Evolutionary conservation across 1,140 invertebrate genomes (phyloP).

Genomic region (Holotrichia oblita): DNA sequence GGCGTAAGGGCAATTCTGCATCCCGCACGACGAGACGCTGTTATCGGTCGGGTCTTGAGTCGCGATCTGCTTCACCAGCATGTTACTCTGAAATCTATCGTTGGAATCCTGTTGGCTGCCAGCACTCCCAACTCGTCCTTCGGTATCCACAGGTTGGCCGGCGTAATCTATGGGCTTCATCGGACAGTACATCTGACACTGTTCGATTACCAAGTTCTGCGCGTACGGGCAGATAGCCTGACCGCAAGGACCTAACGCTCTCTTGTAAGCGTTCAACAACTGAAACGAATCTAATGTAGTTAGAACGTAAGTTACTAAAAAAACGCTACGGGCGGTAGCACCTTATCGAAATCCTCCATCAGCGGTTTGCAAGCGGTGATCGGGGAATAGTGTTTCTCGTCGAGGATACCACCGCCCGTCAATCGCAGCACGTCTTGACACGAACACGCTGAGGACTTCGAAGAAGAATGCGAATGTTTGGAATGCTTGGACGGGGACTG

Average conservation of each 20-base stretch:
- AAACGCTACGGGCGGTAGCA: slow-evolving; percentile 1
- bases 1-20: slow-evolving; percentile 45
- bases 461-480: background rate
- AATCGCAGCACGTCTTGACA: slow-evolving; percentile 43
- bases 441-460: background rate
- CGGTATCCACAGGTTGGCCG: background rate
- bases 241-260: slow-evolving; percentile 56
- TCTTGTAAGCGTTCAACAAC: slow-evolving; percentile 53
- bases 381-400: slow-evolving; percentile 45
- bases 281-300: background rate
- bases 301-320: background rate
- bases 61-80: background rate
- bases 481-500: background rate
- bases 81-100: background rate
- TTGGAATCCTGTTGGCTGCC: too few species aligned
- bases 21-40: slow-evolving; percentile 45
- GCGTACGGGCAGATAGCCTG: slow-evolving; percentile 54
- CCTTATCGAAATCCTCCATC: slow-evolving; percentile 58
- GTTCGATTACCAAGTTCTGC: slow-evolving; percentile 48
- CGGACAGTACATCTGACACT: slow-evolving; percentile 46
- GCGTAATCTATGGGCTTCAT: background rate
- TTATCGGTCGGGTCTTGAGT: background rate
- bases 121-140: background rate
- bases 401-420: slow-evolving; percentile 47
- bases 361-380: slow-evolving; percentile 54